Base-by-base conservation (phyloP, 2,888 invertebrate genomes). In the Cantharis flavilabris region DNA sequence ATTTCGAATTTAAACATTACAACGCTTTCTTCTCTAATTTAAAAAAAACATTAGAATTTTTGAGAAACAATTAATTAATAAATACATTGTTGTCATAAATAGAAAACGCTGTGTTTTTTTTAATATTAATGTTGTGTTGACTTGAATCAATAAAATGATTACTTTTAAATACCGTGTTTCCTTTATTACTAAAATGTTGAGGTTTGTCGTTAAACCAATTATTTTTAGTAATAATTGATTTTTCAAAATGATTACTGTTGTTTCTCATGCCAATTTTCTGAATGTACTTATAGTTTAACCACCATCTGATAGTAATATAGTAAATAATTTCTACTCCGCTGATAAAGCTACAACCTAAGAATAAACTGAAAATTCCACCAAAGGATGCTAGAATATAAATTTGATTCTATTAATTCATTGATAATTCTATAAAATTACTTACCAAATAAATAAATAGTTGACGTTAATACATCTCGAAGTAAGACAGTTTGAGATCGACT, bases 331-430 rank as follows among this genome's bases (percentile, higher is more conserved):
- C 89, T 26, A 87, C 80, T 3, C 86, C 78, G 69, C 88, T 88
- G 18, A 89, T 81, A 74, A 89, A 85, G 79, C 89, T 88, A 81
- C 88, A 87, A 4, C 89, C 89, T 64, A 89, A 80, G 77, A 88
- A 89, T 23, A 89, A 83, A 33, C 87, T 88, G 79, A 89, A 89
- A n/a, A 89, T 87, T 71, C 88, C 89, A 13, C 89, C 88, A 76
- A 89, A 85, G 1, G 88, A 88, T 4, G 89, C 89, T 89, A 78
- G 75, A 88, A 87, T 14, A 14, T 73, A 65, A 65, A 67, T 70
- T 75, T 30, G 18, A 28, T 11, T 28, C 28, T 62, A 9, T 3
- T 14, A 49, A 49, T 62, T 72, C 13, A 74, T 11, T 70, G n/a
- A 63, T 10, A 18, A 20, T 49, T 30, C 62, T 23, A 67, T n/a